Base-by-base conservation (phyloP, 2,113 vertebrate species). In the Peromyscus maniculatus region DNA sequence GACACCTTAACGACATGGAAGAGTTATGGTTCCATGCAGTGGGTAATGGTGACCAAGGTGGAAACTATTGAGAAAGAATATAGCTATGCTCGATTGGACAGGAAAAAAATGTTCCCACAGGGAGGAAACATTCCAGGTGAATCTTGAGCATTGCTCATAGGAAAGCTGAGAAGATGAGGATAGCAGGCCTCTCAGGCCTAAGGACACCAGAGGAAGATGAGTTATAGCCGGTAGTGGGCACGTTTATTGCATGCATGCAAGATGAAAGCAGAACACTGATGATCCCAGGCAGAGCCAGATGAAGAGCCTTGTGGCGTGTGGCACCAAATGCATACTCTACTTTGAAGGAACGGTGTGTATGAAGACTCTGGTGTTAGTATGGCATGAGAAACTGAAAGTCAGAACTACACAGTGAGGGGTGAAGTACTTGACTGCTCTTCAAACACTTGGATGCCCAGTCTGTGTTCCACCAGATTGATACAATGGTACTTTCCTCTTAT, bases 211-310 rank as follows among this genome's bases (percentile, higher is more conserved):
- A 62, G 28, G 21, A 72, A 64, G 72, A 31, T 1, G 1, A 57
- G 49, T 31, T 0, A 0, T 5, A 17, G 13, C 9, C 3, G 1
- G 21, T 1, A 36, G 24, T 31, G 22, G 52, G 19, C 0, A 4
- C 33, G 28, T 43, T 16, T 46, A 43, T 12, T 49, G 36, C 0
- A 2, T 39, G 3, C 13, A 3, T 59, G 24, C 16, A 43, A 43
- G 8, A 67, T 21, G 52, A 26, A 28, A 69, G 49, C 2, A 22
- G 78, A n/a, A 46, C 15, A n/a, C 24, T 43, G 66, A 9, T 5
- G 74, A 46, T 46, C 22, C 1, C 31, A 49, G 64, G 8, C 12
- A 22, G 33, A 49, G 3, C 6, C 22, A n/a, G n/a, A 26, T 17
- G 72, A 66, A 67, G 26, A 13, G 3, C 3, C 7, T 59, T 9